Evolutionary conservation across 2,888 invertebrate genomes (phyloP).

Genomic region (Neria commutata): DNA sequence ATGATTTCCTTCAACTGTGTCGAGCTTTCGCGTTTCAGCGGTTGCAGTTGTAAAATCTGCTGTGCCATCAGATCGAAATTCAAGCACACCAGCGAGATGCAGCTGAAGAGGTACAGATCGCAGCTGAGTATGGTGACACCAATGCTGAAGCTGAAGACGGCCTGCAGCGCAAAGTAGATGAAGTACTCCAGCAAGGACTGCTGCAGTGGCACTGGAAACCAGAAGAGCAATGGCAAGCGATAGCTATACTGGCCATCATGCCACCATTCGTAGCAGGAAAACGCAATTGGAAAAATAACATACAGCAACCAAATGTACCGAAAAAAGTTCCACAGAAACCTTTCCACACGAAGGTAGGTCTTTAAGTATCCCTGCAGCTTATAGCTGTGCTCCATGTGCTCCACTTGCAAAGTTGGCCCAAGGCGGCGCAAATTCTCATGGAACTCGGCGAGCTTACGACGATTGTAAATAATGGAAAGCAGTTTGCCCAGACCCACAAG

Average conservation of each 20-base stretch:
- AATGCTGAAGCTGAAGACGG: not conserved
- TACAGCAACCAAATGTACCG: not conserved
- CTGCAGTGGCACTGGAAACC: conserved; percentile 3
- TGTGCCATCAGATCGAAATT: conserved; percentile 25
- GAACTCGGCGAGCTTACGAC: conserved; percentile 11
- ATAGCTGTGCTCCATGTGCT: not conserved
- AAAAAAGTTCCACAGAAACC: no score
- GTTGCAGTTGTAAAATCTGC: conserved; percentile 18
- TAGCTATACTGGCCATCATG: not conserved
- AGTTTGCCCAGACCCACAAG: conserved; percentile 15
- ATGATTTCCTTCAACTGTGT: conserved; percentile 3
- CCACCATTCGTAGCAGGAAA: not conserved
- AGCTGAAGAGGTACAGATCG: conserved; percentile 26
- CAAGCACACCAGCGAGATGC: conserved; percentile 22
- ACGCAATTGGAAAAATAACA: not conserved
- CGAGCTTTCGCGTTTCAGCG: not conserved
- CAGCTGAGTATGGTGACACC: conserved; percentile 13
- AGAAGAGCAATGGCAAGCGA: not conserved
- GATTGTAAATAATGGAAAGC: conserved; percentile 14
- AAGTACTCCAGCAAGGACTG: not conserved
- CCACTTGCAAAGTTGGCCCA: not conserved
- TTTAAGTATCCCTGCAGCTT: not conserved
- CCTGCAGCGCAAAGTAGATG: not conserved
- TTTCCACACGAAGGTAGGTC: not conserved
- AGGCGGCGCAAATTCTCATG: not conserved